Conservation (phyloP, 1,140 invertebrate species). For the Drosophila mojavensis region DNA sequence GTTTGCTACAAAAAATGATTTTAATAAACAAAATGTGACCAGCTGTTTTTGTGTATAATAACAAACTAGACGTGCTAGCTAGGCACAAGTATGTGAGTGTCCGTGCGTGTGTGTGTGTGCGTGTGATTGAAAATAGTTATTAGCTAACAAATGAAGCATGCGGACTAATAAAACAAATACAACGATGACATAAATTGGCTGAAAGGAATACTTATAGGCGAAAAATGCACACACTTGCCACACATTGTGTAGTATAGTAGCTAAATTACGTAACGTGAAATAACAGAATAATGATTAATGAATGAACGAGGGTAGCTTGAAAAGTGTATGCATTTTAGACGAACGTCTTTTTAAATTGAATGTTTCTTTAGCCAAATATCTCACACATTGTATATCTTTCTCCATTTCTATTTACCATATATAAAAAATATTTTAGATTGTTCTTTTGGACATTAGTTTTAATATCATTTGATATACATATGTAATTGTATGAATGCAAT, state of each 20-base stretch:
- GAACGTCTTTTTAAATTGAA: too few species aligned
- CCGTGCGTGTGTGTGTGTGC: conserved; percentile 1
- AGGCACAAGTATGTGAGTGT: conserved; percentile 14
- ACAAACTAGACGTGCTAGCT: not conserved
- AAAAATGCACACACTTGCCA: not conserved
- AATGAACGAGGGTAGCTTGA: too few species aligned
- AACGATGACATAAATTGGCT: conserved; percentile 20
- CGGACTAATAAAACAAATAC: conserved; percentile 12
- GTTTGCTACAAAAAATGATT: not conserved
- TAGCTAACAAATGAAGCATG: conserved; percentile 49
- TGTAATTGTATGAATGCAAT: not conserved
- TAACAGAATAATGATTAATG: too few species aligned
- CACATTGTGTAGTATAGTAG: not conserved
- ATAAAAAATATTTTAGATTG: not conserved
- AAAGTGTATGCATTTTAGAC: too few species aligned
- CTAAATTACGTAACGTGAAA: too few species aligned
- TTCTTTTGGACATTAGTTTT: not conserved
- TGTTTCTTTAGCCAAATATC: not conserved
- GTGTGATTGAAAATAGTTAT: conserved; percentile 59
- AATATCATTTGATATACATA: not conserved
- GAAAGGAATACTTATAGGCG: conserved; percentile 12
- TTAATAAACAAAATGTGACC: conserved; percentile 1
- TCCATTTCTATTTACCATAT: not conserved
- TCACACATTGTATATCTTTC: too few species aligned
- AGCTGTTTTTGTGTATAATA: conserved; percentile 2